Percentiles rank a stretch among this genome's conserved stretches.
These are phyloP conservation scores for Zeus faber DNA, from an alignment of 2,113 vertebrate genomes.

Conservation along the genomic window DNA sequence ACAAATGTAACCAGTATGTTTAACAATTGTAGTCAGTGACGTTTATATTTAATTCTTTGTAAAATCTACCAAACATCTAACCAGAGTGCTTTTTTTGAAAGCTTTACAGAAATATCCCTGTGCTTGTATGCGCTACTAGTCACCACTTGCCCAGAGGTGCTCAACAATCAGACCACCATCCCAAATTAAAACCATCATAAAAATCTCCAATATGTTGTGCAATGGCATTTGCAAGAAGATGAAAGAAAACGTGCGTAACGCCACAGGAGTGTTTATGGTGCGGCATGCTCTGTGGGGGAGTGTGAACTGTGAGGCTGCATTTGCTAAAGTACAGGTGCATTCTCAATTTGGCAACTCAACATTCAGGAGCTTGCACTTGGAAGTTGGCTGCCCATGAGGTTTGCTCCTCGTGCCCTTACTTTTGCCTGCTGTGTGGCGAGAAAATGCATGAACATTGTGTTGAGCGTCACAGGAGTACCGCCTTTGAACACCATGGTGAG, in stretches of 20 bases:
- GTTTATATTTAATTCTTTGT: neutral
- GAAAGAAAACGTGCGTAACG: constrained; percentile 25
- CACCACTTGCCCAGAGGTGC: constrained; percentile 1
- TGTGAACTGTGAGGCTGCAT: constrained; percentile 12
- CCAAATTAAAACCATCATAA: constrained; percentile 12
- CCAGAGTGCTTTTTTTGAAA: neutral
- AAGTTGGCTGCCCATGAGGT: constrained; percentile 50
- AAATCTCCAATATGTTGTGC: constrained; percentile 70
- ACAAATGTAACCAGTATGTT: no score
- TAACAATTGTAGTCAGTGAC: neutral
- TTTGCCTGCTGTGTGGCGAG: constrained; percentile 53
- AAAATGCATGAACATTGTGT: constrained; percentile 57
- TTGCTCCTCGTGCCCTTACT: constrained; percentile 72
- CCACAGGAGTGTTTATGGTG: constrained; percentile 46
- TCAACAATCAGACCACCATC: constrained; percentile 8
- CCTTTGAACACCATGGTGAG: constrained; percentile 30
- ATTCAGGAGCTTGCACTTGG: constrained; percentile 48
- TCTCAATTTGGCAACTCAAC: constrained; percentile 20
- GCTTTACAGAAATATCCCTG: neutral
- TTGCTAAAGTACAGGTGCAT: constrained; percentile 13
- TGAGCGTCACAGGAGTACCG: constrained; percentile 50
- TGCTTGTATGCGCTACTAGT: neutral
- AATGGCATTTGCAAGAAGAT: constrained; percentile 15
- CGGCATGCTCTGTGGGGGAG: constrained; percentile 28
- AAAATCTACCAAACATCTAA: neutral